phyloP scores from a whole-genome alignment of 2,113 vertebrate genomes.

The Onychostoma macrolepis region DNA sequence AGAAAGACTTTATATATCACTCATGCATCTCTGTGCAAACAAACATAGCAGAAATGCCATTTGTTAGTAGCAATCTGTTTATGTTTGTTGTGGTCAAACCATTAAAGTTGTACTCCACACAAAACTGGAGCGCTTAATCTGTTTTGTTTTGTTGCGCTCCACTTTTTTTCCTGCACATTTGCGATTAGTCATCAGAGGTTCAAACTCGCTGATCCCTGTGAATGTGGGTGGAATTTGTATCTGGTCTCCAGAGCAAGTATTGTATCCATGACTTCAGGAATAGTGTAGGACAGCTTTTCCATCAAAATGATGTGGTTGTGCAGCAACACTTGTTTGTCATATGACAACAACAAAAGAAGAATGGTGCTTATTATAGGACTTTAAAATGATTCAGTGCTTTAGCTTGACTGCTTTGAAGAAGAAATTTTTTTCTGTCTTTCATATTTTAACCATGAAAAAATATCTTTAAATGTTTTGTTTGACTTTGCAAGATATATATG shows the following conservation, averaged over 20 bases:
- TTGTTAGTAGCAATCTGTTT: neutral
- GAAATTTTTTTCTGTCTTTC: neutral
- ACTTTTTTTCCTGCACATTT: slow-evolving; percentile 70
- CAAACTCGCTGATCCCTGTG: slow-evolving; percentile 65
- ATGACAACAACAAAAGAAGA: neutral
- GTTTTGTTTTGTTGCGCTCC: slow-evolving; percentile 23
- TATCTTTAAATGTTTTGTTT: neutral
- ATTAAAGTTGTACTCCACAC: neutral
- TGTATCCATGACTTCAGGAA: slow-evolving; percentile 66
- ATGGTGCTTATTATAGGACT: neutral
- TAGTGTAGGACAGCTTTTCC: slow-evolving; percentile 46
- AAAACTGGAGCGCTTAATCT: slow-evolving; percentile 5
- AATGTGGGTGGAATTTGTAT: slow-evolving; percentile 70
- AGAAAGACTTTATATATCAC: neutral
- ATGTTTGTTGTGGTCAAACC: neutral
- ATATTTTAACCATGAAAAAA: neutral
- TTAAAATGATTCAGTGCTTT: neutral
- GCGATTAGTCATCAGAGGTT: slow-evolving; percentile 71
- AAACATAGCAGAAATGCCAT: neutral
- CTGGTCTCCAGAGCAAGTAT: slow-evolving; percentile 67
- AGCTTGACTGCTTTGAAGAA: neutral
- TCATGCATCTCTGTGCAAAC: neutral
- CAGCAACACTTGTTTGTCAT: neutral
- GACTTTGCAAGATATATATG: neutral
- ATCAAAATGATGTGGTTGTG: neutral